phyloP scores from a whole-genome alignment of 2,113 vertebrate genomes.

The Phasianus colchicus region DNA sequence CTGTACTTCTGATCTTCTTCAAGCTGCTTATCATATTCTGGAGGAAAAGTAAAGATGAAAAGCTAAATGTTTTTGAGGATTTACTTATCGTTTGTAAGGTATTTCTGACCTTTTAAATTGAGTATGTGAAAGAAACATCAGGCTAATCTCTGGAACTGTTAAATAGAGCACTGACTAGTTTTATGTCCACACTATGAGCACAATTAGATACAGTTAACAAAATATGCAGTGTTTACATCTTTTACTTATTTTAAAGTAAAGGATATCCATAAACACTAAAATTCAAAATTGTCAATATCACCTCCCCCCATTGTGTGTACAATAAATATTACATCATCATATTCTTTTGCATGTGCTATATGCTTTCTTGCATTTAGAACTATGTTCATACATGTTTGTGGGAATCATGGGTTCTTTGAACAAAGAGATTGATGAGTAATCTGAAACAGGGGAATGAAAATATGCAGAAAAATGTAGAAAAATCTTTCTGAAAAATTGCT shows the following conservation, averaged over 20 bases:
- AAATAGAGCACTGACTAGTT: neutral
- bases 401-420: neutral
- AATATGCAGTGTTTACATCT: neutral
- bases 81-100: neutral
- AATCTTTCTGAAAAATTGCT: neutral
- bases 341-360: neutral
- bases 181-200: neutral
- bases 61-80: neutral
- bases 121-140: neutral
- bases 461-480: neutral
- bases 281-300: neutral
- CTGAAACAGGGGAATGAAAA: neutral
- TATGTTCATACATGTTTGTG: neutral
- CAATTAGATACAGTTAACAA: rapidly evolving
- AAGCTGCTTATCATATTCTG: neutral
- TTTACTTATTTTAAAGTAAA: neutral
- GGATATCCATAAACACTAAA: neutral
- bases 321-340: neutral
- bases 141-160: neutral
- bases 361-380: neutral
- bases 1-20: neutral
- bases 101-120: neutral
- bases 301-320: neutral
- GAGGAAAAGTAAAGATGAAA: neutral
- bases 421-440: neutral